phyloP scores from a whole-genome alignment of 1,140 invertebrate genomes.

The Megalopta genalis region DNA sequence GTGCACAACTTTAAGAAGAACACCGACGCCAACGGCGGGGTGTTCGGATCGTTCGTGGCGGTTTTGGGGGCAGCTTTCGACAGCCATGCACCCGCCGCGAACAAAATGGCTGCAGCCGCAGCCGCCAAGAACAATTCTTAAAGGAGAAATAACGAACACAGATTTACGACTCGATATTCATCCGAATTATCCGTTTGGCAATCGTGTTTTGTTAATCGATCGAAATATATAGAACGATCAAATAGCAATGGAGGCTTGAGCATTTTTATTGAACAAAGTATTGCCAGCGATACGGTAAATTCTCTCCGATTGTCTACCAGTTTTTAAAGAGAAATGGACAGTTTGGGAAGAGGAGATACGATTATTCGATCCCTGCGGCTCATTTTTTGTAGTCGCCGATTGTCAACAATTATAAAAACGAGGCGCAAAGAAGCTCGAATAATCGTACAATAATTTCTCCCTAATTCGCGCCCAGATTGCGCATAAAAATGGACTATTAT shows the following conservation, averaged over 20 bases:
- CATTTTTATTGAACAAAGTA: background rate
- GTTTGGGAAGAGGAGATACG: too few species aligned
- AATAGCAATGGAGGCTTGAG: background rate
- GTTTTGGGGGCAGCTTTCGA: conserved; percentile 53
- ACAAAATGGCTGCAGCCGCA: conserved; percentile 16
- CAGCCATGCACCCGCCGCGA: conserved; percentile 17
- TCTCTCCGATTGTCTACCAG: too few species aligned
- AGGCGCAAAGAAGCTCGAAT: too few species aligned
- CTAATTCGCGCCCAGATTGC: too few species aligned
- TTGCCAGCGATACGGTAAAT: too few species aligned
- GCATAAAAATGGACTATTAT: too few species aligned
- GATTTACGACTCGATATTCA: background rate
- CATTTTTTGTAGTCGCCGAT: too few species aligned
- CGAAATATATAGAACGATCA: background rate
- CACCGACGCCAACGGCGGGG: conserved; percentile 81
- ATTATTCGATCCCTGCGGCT: too few species aligned
- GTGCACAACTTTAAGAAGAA: conserved; percentile 92
- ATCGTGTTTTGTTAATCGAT: background rate
- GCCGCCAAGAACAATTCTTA: conserved; percentile 16
- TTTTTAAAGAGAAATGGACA: too few species aligned
- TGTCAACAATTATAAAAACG: too few species aligned
- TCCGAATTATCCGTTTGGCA: background rate
- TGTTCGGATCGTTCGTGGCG: conserved; percentile 48
- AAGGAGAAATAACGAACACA: background rate
- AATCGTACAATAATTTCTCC: too few species aligned